A percentile compares a stretch with the other conserved stretches of the same genome.
phyloP scores from a whole-genome alignment of 2,113 vertebrate species.

The Hypanus sabinus region DNA sequence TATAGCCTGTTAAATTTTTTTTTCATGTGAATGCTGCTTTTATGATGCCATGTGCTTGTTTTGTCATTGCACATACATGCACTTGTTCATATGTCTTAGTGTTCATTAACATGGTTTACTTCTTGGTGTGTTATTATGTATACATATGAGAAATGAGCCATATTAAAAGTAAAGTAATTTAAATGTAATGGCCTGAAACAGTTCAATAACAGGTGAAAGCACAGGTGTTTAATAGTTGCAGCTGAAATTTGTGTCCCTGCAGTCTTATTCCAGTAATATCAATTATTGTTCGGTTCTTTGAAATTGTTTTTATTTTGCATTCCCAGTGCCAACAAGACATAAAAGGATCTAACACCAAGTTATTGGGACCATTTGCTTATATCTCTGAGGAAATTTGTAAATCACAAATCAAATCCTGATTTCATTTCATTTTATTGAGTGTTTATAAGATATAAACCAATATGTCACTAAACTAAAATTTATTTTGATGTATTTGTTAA shows the following conservation, averaged over 20 bases:
- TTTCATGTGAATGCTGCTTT: too few species aligned
- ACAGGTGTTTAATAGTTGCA: neutral
- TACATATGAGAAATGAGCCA: neutral
- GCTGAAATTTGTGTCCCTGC: neutral
- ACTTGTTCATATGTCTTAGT: neutral
- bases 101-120: neutral
- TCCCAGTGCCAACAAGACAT: neutral
- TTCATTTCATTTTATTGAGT: neutral
- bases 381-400: neutral
- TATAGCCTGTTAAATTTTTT: too few species aligned
- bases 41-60: too few species aligned
- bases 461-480: neutral
- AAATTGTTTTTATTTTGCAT: neutral
- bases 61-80: too few species aligned
- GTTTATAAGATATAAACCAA: neutral
- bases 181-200: neutral
- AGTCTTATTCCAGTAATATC: neutral
- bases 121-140: neutral
- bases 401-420: neutral
- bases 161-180: neutral
- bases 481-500: neutral
- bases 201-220: neutral
- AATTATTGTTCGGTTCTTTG: neutral
- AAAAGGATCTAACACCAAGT: neutral
- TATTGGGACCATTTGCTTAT: constrained; percentile 17